Base-by-base conservation (phyloP, 2,888 invertebrate species). In the Dichetophora obliterata region DNA sequence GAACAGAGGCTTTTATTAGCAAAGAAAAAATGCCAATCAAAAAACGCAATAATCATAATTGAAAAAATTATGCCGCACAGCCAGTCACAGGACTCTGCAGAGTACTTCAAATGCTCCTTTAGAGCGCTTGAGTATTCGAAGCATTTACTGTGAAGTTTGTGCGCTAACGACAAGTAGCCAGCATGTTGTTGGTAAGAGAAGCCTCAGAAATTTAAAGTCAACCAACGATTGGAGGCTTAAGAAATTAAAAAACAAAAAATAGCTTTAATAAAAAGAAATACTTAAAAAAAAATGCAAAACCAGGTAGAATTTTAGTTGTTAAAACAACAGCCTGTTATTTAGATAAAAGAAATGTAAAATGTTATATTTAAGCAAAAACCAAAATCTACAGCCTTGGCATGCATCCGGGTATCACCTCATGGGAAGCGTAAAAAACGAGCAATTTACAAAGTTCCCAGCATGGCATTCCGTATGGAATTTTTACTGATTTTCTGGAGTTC, bases 11-110 rank as follows among this genome's bases (percentile, higher is more conserved):
- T 74, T 74, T 65, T 65, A 65, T 74, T 74, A 74, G 74, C 66
- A 65, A 16, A 59, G 65, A 24, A 54, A 59, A 76, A 78, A 76
- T 78, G 76, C 74, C 76, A 78, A 76, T 76, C 78, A 78, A 76
- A 76, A 70, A 71, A 59, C 43, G 76, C 59, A 78, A 76, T 78
- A 71, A 74, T 70, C 66, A 73, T 78, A 78, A 78, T 78, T 76
- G 71, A 70, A 74, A 78, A 70, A 77, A 66, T 54, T 75, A 69
- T 68, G 69, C 68, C 65, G 37, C 66, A 37, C 66, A 50, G 74
- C 31, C 48, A 74, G 37, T 52, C 54, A 31, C 24, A 73, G 63
- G 72, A 50, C 48, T 19, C 59, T 66, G 54, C 74, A 16, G 54
- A 74, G 74, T 8, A 74, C 74, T 74, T 74, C 66, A 74, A 74